Conservation (phyloP, 2,888 invertebrate genomes). For the Mythimna lalbum region DNA sequence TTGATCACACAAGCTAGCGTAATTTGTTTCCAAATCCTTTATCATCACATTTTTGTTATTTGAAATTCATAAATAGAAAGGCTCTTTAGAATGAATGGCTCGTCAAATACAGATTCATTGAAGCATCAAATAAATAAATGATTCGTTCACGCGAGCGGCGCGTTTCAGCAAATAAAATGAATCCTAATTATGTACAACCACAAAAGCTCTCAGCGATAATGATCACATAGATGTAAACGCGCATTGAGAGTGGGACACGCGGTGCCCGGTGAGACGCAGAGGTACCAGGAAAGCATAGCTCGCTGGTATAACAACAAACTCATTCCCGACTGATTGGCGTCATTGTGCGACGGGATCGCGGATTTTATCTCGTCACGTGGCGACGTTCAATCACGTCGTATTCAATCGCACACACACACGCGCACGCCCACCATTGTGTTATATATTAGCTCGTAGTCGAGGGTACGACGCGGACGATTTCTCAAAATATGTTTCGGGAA, state of each 20-base stretch:
- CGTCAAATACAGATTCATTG: not conserved
- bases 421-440: slow-evolving; percentile 54
- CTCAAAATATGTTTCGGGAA: slow-evolving; percentile 49
- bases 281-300: slow-evolving; percentile 27
- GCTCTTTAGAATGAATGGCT: slow-evolving; percentile 2
- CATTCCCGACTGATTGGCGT: slow-evolving; percentile 79
- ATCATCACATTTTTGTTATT: slow-evolving; percentile 14
- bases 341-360: slow-evolving; percentile 77
- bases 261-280: slow-evolving; percentile 40
- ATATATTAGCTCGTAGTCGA: slow-evolving; percentile 46
- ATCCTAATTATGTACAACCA: slow-evolving; percentile 24
- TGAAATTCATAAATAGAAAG: not conserved
- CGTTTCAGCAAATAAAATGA: slow-evolving; percentile 17
- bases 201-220: slow-evolving; percentile 37
- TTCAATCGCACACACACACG: slow-evolving; percentile 72
- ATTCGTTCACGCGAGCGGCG: not conserved
- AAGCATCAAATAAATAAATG: slow-evolving; percentile 17
- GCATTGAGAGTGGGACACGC: slow-evolving; percentile 12
- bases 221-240: slow-evolving; percentile 34
- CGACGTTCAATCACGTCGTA: slow-evolving; percentile 77
- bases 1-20: slow-evolving; percentile 51
- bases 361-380: slow-evolving; percentile 72
- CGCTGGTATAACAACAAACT: slow-evolving; percentile 73
- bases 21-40: slow-evolving; percentile 37
- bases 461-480: slow-evolving; percentile 47